Base-by-base conservation (phyloP, 2,888 invertebrate genomes). In the Leptopilina syphax region DNA sequence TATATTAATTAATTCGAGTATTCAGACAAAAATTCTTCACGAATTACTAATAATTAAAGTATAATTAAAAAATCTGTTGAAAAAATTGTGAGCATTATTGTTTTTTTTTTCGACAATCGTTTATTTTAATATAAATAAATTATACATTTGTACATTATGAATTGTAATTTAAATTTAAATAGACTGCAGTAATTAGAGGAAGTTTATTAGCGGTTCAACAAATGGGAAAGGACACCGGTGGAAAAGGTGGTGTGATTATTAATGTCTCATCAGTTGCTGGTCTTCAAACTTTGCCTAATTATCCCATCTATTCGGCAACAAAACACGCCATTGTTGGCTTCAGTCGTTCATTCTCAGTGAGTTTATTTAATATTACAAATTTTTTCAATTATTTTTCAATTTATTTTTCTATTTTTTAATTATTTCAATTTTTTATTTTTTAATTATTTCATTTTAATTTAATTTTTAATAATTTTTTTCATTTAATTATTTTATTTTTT, bases 191-290 rank as follows among this genome's bases (percentile, higher is more conserved):
- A 7, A 88, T 93, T 57, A 90, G 92, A 12, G 91, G 91, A 1
- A 90, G 89, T 27, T 85, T 92, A 66, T 86, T 93, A 13, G 93
- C 91, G 3, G 86, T 93, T 77, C 91, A 93, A 82, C 91, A 92
- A 85, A 90, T 93, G 89, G 90, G 92, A 50, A 92, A 91, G 78
- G 92, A 93, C 85, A 91, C 89, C 63, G 92, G 93, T 6, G 93
- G 93, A 0, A 86, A 88, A 60, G 95, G 95, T 10, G 95, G 95
- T 0, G 93, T 93, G 0, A 93, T 96, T 70, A 92, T 95, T n/a
- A 96, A 96, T 87, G 92, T 95, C 34, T 93, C 94, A 0, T 95
- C 95, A 0, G 93, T 94, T 34, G 93, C 94, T 80, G 95, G 95
- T 0, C 92, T 93, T 67, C 91, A 92, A 84, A 90, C 93, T 0